Evolutionary conservation across 2,113 vertebrate genomes (phyloP).

Genomic region (Hassar affinis): DNA sequence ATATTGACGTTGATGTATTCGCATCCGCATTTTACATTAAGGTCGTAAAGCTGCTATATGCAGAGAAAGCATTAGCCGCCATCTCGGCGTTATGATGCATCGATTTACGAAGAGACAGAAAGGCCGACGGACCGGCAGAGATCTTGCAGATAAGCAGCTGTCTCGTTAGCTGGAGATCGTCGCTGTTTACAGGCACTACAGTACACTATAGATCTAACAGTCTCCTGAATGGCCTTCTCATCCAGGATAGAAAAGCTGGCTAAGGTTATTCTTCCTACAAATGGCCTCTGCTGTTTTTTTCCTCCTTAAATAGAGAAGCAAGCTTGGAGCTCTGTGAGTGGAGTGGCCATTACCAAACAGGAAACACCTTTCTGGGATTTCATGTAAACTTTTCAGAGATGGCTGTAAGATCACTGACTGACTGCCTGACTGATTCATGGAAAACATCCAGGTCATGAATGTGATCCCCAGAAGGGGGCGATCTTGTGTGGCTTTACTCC

Average conservation of each 20-base stretch:
- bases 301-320: constrained; percentile 28
- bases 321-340: constrained; percentile 1
- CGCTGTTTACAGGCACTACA: neutral
- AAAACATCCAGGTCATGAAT: neutral
- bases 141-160: constrained; percentile 18
- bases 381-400: constrained; percentile 13
- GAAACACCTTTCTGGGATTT: constrained; percentile 16
- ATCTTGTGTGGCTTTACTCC: neutral
- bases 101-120: constrained; percentile 12
- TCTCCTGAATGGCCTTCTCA: constrained; percentile 8
- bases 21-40: constrained; percentile 18
- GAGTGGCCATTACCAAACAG: constrained; percentile 33
- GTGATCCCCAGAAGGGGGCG: constrained; percentile 34
- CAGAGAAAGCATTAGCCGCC: constrained; percentile 13
- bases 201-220: constrained; percentile 4
- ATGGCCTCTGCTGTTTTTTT: constrained; percentile 17
- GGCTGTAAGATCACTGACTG: neutral
- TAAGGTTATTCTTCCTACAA: constrained; percentile 3
- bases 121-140: neutral
- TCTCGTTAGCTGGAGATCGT: constrained; percentile 21
- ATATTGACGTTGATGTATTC: neutral
- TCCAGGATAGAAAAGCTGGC: constrained; percentile 37
- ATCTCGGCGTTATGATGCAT: constrained; percentile 21
- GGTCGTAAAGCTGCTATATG: neutral
- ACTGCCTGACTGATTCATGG: too few species aligned